Evolutionary conservation across 2,113 vertebrate species (phyloP).

Genomic region (Spermophilus dauricus): DNA sequence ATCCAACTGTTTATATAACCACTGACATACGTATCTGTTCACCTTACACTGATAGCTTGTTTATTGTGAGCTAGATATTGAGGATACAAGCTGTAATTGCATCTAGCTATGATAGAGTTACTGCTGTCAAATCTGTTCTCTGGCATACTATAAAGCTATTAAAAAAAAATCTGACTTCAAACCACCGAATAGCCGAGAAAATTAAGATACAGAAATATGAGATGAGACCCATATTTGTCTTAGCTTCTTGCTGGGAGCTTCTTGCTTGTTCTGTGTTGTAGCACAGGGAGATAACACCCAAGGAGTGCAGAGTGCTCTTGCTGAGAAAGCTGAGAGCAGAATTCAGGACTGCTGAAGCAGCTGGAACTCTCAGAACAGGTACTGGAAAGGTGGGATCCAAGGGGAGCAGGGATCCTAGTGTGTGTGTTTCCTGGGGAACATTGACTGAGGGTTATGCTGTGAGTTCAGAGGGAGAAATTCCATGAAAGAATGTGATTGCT

Average conservation of each 20-base stretch:
- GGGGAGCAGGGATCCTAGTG: not conserved
- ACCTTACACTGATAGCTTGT: not conserved
- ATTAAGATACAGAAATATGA: not conserved
- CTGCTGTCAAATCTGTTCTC: not conserved
- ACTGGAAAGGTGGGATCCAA: not conserved
- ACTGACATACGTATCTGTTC: not conserved
- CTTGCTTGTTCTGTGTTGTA: not conserved
- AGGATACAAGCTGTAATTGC: not conserved
- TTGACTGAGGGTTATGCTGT: no score
- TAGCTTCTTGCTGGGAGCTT: not conserved
- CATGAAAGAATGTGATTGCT: no score
- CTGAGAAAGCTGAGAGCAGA: not conserved
- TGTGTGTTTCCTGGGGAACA: not conserved
- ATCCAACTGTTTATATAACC: not conserved
- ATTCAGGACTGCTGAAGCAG: not conserved
- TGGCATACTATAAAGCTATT: not conserved
- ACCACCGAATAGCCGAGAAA: not conserved
- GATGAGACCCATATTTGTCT: not conserved
- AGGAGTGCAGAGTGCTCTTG: not conserved
- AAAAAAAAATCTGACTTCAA: not conserved
- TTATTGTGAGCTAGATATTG: not conserved
- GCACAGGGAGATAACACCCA: not conserved
- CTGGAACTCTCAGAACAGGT: not conserved
- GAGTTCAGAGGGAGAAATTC: no score
- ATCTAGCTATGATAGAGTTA: not conserved